These are phyloP conservation scores for Holcopasites calliopsidis DNA, from an alignment of 1,140 invertebrate genomes.

Conservation along the genomic window DNA sequence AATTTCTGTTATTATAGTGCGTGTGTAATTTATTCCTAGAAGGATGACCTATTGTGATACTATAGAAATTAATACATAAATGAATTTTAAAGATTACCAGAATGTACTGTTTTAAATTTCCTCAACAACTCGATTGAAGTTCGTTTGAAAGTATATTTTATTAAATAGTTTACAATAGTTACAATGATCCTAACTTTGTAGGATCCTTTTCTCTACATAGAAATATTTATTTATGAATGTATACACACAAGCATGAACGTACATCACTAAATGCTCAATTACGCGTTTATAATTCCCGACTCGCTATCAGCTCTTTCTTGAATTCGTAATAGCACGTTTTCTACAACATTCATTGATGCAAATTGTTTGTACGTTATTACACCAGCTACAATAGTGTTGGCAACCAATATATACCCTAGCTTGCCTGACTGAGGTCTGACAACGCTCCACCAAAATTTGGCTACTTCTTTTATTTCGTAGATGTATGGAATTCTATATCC, in stretches of 20 bases:
- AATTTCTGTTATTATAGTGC: not conserved
- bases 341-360: not conserved
- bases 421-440: slow-evolving; percentile 66
- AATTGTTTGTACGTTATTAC: slow-evolving; percentile 69
- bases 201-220: not conserved
- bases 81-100: not conserved
- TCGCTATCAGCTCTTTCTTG: not conserved
- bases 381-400: slow-evolving; percentile 67
- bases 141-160: not conserved
- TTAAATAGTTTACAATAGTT: not conserved
- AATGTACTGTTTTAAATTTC: not conserved
- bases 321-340: not conserved
- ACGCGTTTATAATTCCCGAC: not conserved
- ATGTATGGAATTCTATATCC: slow-evolving; percentile 76
- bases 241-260: not conserved
- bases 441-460: slow-evolving; percentile 69
- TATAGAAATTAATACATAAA: not conserved
- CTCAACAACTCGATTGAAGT: not conserved
- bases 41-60: not conserved
- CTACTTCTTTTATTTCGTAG: slow-evolving; percentile 71
- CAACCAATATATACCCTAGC: slow-evolving; percentile 55
- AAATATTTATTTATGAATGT: not conserved
- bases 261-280: not conserved
- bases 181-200: not conserved
- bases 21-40: not conserved